Evolutionary conservation across 2,797 vertebrate genomes (phyloP).

Genomic region (Choloepus didactylus): DNA sequence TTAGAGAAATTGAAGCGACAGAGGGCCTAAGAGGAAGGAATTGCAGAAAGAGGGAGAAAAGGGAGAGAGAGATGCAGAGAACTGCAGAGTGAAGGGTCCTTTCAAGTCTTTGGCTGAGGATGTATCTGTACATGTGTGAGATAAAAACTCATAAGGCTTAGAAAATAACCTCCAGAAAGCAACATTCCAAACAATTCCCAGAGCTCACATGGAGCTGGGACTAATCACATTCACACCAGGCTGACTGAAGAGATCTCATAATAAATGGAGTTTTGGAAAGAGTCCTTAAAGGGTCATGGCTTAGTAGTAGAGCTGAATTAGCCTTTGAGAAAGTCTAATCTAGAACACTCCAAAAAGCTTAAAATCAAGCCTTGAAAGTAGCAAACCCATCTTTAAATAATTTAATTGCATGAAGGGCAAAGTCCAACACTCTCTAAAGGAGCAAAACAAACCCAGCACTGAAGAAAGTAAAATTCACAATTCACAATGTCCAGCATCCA

Average conservation of each 20-base stretch:
- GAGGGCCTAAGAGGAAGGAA: no score
- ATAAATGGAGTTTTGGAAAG: not conserved
- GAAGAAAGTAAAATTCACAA: not conserved
- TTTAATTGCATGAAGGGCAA: constrained; percentile 4
- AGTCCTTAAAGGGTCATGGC: not conserved
- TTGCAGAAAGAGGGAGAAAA: no score
- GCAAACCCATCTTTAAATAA: not conserved
- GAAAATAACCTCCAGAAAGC: not conserved
- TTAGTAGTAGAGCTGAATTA: constrained; percentile 27
- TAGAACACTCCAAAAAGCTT: not conserved
- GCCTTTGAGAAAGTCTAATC: not conserved
- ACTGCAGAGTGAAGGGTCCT: no score
- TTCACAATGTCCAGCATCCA: constrained; percentile 2
- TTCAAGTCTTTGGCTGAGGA: no score
- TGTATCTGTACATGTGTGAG: no score
- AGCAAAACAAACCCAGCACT: not conserved
- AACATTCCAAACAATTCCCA: not conserved
- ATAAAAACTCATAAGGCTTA: not conserved
- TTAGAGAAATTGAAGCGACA: no score
- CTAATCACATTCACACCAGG: not conserved
- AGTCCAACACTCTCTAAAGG: not conserved
- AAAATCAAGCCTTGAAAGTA: not conserved
- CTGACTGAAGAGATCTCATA: not conserved
- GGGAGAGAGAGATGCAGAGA: no score
- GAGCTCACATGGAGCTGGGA: not conserved